A percentile compares a stretch with the other conserved stretches of the same genome.
Evolutionary conservation across 1,140 invertebrate species (phyloP).

Genomic region (Antheraea pernyi): DNA sequence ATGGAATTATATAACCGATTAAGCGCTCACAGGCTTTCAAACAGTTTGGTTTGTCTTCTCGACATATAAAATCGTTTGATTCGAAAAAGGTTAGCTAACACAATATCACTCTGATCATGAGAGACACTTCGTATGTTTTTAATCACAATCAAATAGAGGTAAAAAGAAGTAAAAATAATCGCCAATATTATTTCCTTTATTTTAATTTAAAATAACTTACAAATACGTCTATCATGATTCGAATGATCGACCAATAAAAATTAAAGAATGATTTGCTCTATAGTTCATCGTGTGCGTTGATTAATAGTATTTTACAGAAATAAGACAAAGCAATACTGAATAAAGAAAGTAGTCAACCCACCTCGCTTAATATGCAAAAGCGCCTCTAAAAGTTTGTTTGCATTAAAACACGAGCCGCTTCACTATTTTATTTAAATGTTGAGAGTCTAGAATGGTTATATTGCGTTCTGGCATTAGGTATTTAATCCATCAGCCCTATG

Average conservation of each 20-base stretch:
- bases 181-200: no score
- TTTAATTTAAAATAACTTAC: neutral
- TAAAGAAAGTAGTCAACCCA: slow-evolving; percentile 77
- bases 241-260: slow-evolving; percentile 28
- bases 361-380: slow-evolving; percentile 79
- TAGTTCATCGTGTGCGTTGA: slow-evolving; percentile 27
- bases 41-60: slow-evolving; percentile 75
- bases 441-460: slow-evolving; percentile 75
- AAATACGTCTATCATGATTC: slow-evolving; percentile 56
- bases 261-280: slow-evolving; percentile 29
- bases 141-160: neutral
- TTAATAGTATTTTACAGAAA: slow-evolving; percentile 44
- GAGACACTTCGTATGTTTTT: slow-evolving; percentile 25
- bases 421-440: slow-evolving; percentile 76
- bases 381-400: slow-evolving; percentile 78
- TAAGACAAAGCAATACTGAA: slow-evolving; percentile 78
- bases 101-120: slow-evolving; percentile 60
- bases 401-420: slow-evolving; percentile 79
- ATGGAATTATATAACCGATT: slow-evolving; percentile 50
- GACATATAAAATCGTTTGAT: slow-evolving; percentile 42
- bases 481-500: slow-evolving; percentile 62
- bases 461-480: slow-evolving; percentile 78
- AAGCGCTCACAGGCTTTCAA: slow-evolving; percentile 68
- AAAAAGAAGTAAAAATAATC: neutral
- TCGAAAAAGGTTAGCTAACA: slow-evolving; percentile 37